Conservation (phyloP, 2,113 vertebrate genomes). For the Pseudonaja textilis region DNA sequence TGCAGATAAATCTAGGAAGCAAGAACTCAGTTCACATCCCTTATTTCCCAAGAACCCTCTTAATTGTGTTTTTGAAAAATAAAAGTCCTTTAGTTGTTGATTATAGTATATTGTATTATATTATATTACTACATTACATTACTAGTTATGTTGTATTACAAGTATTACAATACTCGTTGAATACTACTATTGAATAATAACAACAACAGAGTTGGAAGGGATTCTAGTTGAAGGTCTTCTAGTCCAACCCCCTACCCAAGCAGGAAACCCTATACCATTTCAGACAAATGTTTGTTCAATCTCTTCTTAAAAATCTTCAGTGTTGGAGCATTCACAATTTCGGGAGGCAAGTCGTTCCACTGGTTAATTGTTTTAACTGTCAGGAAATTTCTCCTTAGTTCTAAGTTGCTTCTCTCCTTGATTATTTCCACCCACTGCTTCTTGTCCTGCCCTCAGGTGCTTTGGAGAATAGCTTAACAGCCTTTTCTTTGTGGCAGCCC, state of each 20-base stretch:
- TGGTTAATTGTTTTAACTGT: background rate
- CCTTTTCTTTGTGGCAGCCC: background rate
- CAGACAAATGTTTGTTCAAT: background rate
- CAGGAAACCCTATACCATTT: background rate
- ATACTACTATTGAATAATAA: background rate
- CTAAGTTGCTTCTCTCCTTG: background rate
- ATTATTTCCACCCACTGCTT: background rate
- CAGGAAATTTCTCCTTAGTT: background rate
- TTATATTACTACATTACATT: too few relatives aligned
- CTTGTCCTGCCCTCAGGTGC: background rate
- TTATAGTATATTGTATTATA: too few relatives aligned
- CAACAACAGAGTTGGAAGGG: background rate
- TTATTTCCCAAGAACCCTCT: background rate
- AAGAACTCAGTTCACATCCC: background rate
- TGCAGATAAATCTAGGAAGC: background rate
- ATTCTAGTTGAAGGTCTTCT: background rate
- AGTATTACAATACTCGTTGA: background rate
- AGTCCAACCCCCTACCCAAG: background rate
- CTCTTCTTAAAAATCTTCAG: background rate
- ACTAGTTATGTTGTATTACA: background rate
- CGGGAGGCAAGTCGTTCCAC: background rate
- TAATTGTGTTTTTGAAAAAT: background rate
- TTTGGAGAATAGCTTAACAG: background rate
- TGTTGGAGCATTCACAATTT: background rate
- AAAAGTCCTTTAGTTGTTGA: background rate